Evolutionary conservation across 2,797 vertebrate species (phyloP).

Genomic region (Avahi laniger): DNA sequence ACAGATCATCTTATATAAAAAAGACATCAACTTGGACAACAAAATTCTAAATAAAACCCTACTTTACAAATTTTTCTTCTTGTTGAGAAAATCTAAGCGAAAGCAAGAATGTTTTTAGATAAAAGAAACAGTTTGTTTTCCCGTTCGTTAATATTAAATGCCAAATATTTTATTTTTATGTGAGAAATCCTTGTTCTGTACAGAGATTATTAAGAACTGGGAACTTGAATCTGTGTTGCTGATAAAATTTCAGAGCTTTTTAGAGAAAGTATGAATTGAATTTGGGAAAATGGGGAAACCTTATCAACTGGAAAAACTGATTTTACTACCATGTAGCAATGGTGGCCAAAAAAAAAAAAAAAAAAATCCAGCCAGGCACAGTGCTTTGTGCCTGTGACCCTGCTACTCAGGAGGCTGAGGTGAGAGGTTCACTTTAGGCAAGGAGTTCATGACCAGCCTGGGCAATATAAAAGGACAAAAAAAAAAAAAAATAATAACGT

Average conservation of each 20-base stretch:
- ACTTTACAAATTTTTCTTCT: conserved; percentile 13
- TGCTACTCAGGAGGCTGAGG: background rate
- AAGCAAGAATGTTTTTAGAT: conserved; percentile 34
- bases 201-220: background rate
- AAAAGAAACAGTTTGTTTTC: background rate
- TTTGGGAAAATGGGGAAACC: background rate
- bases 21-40: background rate
- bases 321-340: background rate
- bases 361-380: background rate
- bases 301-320: conserved; percentile 16
- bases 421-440: background rate
- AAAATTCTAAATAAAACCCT: conserved; percentile 31
- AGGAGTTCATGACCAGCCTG: background rate
- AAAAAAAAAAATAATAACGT: background rate
- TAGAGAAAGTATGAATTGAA: conserved; percentile 22
- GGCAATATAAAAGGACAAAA: background rate
- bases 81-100: background rate
- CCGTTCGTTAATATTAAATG: conserved; percentile 32
- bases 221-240: background rate
- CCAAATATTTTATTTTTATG: conserved; percentile 36
- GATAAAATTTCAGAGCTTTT: conserved; percentile 25
- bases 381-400: background rate
- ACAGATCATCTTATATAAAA: background rate
- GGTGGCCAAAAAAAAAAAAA: background rate
- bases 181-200: background rate